Base-by-base conservation (phyloP, 2,113 vertebrate species). In the Miniopterus natalensis region DNA sequence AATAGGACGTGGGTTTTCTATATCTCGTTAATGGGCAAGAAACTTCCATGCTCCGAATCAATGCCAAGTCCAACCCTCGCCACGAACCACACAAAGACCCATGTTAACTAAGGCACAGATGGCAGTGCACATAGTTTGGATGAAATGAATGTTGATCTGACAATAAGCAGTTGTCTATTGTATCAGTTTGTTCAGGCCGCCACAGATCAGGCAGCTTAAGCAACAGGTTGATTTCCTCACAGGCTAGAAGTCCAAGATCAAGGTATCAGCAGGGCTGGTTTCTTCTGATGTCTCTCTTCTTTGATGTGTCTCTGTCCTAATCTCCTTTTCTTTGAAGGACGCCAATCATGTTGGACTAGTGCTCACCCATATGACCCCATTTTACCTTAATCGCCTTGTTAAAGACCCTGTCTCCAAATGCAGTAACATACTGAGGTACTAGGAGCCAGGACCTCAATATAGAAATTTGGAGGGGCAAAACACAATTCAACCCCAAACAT, bases 401-500 rank as follows among this genome's bases (percentile, higher is more conserved):
- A 5, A n/a, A 84, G 21, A 8, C 11, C 1, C 14, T 4, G 12
- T 2, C 68, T 65, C 27, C 36, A 51, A 71, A 61, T 14, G 12
- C 14, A 7, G n/a, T 21, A 8, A n/a, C 20, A 2, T 18, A 6
- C 36, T 8, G 9, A 57, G 7, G 18, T 49, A 8, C 31, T 2
- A 6, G 3, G 25, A 6, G 10, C 5, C 25, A 40, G 63, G 53
- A 20, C 25, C 18, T 36, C 18, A 23, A 6, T 27, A 4, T 4
- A 18, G 20, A 13, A 23, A 55, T 5, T 3, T 11, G 15, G 9
- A 36, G 6, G 45, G 3, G 23, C 15, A 21, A 36, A 13, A 15
- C 2, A 11, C 11, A 8, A 2, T 23, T 40, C 31, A 1, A 18
- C 25, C 12, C 42, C 7, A 0, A 23, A 12, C 63, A 6, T 17